Evolutionary conservation across 1,140 invertebrate species (phyloP), one percentile per base, ranked within the genome.

Genomic region (Meloidogyne chitwoodi): DNA sequence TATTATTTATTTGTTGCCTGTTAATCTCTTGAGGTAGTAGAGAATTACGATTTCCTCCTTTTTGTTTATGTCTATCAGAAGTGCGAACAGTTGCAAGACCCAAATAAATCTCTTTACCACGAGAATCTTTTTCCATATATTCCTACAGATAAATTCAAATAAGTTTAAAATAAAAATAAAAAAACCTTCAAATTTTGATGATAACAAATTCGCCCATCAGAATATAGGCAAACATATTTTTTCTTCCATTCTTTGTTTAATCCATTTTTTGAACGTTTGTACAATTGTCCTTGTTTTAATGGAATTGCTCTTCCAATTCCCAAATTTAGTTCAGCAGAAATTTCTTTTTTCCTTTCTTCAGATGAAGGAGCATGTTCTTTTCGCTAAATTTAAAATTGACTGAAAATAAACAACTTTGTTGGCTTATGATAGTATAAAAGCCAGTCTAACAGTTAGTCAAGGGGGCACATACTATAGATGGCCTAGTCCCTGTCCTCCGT

Each of bases 231-330:
- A 0, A 98, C 96, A 89, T 98, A 99, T 88, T 99, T 99, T 90
- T 99, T 98, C 89, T 99, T 99, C 94, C 96, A 90, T 84, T 98
- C 96, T 88, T 96, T 97, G 87, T 94, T 95, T 66, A 98, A 88
- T 0, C 94, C 92, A 88, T 98, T 96, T 69, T 93, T 94, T 82
- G 93, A 94, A 80, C 93, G 92, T 88, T 99, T 99, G 87, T 98
- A 96, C 66, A 99, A 90, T 88, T 95, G 94, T 26, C 96, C 96
- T 87, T 98, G 94, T 88, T 96, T 98, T 27, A 98, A 89, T 5
- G 96, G 96, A 87, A 98, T 99, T 64, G 93, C 93, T 74, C 96
- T 90, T 0, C 96, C 96, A 83, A 93, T 93, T 19, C 96, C 96
- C 83, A 98, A 75, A 64, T 75, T 79, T 34, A 77, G 61, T 62